Percentiles rank a stretch among this genome's conserved stretches.
phyloP scores from a whole-genome alignment of 2,113 vertebrate genomes.

The Columbina picui region DNA sequence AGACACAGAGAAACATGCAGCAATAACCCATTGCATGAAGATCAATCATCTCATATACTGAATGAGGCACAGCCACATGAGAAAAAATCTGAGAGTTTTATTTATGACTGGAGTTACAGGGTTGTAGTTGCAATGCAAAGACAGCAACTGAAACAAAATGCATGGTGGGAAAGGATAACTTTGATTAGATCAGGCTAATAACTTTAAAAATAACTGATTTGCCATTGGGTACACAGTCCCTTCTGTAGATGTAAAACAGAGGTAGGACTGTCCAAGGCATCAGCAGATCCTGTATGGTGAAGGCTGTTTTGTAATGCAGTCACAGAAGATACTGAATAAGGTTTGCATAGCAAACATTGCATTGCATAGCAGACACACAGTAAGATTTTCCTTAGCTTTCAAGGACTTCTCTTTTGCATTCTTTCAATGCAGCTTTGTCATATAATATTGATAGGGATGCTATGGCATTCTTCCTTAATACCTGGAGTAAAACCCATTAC shows the following conservation, averaged over 20 bases:
- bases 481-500: background rate
- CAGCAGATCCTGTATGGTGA: background rate
- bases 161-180: background rate
- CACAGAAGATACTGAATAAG: background rate
- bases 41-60: background rate
- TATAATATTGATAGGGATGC: background rate
- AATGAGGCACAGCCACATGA: background rate
- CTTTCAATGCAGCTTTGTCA: background rate
- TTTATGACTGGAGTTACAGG: background rate
- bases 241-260: background rate
- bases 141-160: background rate
- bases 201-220: background rate
- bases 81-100: background rate
- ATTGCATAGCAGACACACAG: too few relatives aligned
- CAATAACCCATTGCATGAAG: background rate
- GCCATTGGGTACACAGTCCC: background rate
- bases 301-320: background rate
- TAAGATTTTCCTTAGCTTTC: background rate
- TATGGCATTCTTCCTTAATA: background rate
- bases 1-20: background rate
- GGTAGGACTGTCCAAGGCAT: background rate
- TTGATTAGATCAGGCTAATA: background rate
- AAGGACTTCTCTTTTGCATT: background rate
- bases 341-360: background rate
- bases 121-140: background rate